Evolutionary conservation across 2,113 vertebrate species (phyloP), one percentile per base, ranked within the genome.

Genomic region (Aix galericulata): DNA sequence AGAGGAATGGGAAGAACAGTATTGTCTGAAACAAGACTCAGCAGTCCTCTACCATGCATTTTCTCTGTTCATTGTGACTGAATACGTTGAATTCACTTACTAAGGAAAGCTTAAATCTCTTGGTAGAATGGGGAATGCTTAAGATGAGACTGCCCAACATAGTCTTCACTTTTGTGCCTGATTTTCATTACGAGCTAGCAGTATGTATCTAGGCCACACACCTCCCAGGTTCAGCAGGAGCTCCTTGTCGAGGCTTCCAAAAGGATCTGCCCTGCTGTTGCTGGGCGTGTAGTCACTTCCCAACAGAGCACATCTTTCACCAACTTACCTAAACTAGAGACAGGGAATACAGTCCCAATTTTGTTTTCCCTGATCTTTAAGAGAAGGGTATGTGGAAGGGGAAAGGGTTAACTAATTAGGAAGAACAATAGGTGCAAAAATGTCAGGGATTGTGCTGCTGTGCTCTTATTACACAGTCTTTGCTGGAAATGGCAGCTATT

Each of bases 401-500:
- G 69, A 93, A 90, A 77, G 0, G 2, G 55, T 82, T 80, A 82
- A 88, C 23, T 59, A 48, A 75, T 67, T 53, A 86, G 31, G 64
- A 55, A 53, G 76, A 64, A 67, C 21, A 81, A 76, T 53, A 72
- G 36, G 38, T 25, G 11, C 55, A 92, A 34, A 73, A 91, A 78
- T 42, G 52, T 67, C 18, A 6, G 77, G 44, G 74, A 90, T 77
- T 90, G 79, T 55, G 94, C 66, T 81, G 29, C 15, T 2, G 3
- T 83, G 80, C 48, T 94, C 52, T 73, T 91, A 74, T 85, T 82
- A n/a, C 34, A 76, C 12, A 34, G 31, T 81, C 52, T 46, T 95
- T 0, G 0, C 55, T 92, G 58, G 26, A 96, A 96, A 95, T 85
- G 88, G 77, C 86, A 95, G 67, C 69, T 81, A 87, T 95, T 94